These are phyloP conservation scores for Odontomyia ornata DNA, from an alignment of 2,888 invertebrate species.

Conservation along the genomic window DNA sequence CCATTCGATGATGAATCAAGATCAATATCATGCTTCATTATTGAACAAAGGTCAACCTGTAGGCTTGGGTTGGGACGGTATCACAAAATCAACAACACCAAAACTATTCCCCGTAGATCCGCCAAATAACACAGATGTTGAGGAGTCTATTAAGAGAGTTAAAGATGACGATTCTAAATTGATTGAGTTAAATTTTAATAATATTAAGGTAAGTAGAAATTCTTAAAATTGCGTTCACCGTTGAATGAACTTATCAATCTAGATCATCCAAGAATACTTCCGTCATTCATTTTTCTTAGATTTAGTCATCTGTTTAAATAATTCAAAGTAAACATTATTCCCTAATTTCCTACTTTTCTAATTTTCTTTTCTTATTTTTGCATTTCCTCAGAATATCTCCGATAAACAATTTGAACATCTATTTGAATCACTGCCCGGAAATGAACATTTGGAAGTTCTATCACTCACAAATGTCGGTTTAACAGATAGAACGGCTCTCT, in stretches of 20 bases:
- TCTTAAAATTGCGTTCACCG: neutral
- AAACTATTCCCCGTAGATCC: constrained; percentile 94
- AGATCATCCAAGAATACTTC: too few relatives aligned
- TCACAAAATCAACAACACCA: constrained; percentile 91
- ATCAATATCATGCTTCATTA: constrained; percentile 97
- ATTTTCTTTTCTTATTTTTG: constrained; percentile 5
- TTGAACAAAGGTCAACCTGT: constrained; percentile 91
- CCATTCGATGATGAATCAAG: constrained; percentile 99
- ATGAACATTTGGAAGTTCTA: constrained; percentile 90
- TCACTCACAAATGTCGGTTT: constrained; percentile 94
- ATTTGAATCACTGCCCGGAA: constrained; percentile 86
- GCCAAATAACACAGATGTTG: constrained; percentile 95
- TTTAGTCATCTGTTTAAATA: neutral
- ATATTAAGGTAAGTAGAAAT: constrained; percentile 84
- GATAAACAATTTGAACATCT: constrained; percentile 92
- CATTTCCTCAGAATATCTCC: constrained; percentile 83
- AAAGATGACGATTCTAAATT: constrained; percentile 87
- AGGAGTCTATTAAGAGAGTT: constrained; percentile 88
- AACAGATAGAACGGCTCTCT: constrained; percentile 85
- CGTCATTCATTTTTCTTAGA: neutral
- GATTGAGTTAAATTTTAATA: constrained; percentile 97
- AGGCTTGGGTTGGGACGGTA: constrained; percentile 92
- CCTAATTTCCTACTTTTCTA: too few relatives aligned
- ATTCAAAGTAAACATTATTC: neutral
- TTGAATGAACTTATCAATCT: too few relatives aligned